Evolutionary conservation across 2,888 invertebrate genomes (phyloP), one percentile per base, ranked within the genome.

Genomic region (Drosophila austrosaltans): DNA sequence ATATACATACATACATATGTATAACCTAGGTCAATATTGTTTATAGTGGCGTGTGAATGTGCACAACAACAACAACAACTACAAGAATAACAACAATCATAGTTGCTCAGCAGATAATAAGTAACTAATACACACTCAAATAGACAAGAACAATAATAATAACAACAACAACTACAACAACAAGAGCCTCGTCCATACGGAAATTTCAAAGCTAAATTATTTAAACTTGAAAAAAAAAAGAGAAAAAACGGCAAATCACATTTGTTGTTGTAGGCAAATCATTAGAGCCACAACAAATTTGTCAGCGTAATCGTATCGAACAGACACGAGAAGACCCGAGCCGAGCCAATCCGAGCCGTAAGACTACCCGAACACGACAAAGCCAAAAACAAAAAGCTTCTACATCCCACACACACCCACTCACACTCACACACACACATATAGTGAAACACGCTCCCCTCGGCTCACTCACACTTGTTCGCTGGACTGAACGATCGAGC

Each of bases 1-100:
- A 16, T 16, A 58, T 42, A 32, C 56, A 61, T 54, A 32, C 66
- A 42, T 57, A 20, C 63, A 20, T 68, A 54, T 62, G 78, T 78
- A 78, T 77, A 91, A 89, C 91, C 91, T 91, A 92, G 91, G 91
- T 90, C 91, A 91, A 91, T 92, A 90, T 84, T 90, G 90, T 91
- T 92, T 89, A 88, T 87, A 92, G 91, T 92, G 90, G 83, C 90
- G 87, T 82, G 82, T 88, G 77, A 85, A 73, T 84, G 84, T 89
- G 78, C 77, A 80, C 64, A 72, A 32, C 57, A 72, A 53, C 53
- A 64, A 36, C 56, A 63, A 61, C 64, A 65, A 67, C 72, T 84
- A 64, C 67, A 68, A 63, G 57, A 68, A 63, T 48, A 65, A 66
- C 59, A 32, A 32, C 66, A 79, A 57, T 69, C 75, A 56, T 62